Evolutionary conservation across 2,113 vertebrate species (phyloP).

Genomic region (Otocyon megalotis): DNA sequence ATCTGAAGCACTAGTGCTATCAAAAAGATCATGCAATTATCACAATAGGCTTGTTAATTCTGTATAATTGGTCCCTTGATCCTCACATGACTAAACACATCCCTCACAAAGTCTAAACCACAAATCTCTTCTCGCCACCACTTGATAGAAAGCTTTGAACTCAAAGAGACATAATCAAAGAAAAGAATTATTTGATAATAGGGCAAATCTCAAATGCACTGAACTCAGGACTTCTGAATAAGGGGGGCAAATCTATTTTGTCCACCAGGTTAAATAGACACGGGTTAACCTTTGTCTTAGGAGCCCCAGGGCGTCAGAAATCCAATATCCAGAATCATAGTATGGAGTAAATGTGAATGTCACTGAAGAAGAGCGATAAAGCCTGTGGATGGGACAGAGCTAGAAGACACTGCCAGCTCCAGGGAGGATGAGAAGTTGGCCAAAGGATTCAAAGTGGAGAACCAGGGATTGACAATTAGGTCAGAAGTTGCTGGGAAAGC

Average conservation of each 20-base stretch:
- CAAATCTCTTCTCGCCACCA: neutral
- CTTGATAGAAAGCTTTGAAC: neutral
- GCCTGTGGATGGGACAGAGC: neutral
- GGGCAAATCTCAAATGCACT: neutral
- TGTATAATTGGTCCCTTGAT: neutral
- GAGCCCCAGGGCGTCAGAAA: conserved; percentile 30
- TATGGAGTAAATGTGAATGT: neutral
- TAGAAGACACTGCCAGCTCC: neutral
- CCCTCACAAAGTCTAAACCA: neutral
- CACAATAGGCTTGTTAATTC: neutral
- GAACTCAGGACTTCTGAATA: neutral
- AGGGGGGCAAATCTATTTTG: conserved; percentile 34
- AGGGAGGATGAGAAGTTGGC: neutral
- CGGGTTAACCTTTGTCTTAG: conserved; percentile 31
- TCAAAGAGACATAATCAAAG: conserved; percentile 9
- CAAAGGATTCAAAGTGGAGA: neutral
- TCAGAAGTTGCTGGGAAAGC: neutral
- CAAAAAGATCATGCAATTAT: neutral
- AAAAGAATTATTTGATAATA: conserved; percentile 28
- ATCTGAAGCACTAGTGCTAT: neutral
- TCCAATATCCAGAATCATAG: neutral
- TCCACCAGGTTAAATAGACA: conserved; percentile 31
- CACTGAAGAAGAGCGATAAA: neutral
- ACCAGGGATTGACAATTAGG: neutral
- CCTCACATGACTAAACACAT: neutral